Evolutionary conservation across 2,113 vertebrate species (phyloP), one percentile per base, ranked within the genome.

Genomic region (Mirza zaza): DNA sequence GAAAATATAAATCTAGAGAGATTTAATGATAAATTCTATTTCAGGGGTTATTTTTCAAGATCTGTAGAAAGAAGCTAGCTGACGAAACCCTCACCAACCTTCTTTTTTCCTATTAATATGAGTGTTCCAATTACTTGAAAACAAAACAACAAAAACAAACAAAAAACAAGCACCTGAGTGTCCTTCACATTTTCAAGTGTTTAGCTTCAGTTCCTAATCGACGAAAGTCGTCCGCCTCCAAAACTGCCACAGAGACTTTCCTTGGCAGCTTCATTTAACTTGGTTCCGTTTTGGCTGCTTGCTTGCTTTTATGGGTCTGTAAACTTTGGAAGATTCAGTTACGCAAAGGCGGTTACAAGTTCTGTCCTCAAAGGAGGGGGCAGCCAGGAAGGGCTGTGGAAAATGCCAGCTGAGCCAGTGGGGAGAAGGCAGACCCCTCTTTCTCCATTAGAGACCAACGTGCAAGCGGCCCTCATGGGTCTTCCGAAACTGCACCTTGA

Each of bases 291-390:
- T 85, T 7, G n/a, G 59, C 67, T 32, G 84, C 83, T 94, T 32
- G 84, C 83, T 94, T 76, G 67, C 65, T 80, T 95, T 85, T 21
- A 36, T 21, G 45, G 57, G 90, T 57, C 93, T 91, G 59, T 91
- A 82, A 88, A 94, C 87, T 70, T 84, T 68, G 59, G 87, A 88
- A 95, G 87, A 91, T 89, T 94, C 90, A 45, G 67, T 95, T 89
- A 89, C 85, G 93, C 96, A 97, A 93, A 88, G 59, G 89, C 93
- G 68, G 70, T 73, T 25, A 55, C 50, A 27, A 91, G 52, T 15
- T 55, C 57, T 32, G 29, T 55, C 93, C 36, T 88, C 90, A 59
- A 85, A 87, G 68, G 65, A 85, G 83, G 77, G 70, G 86, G 80
- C 86, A 65, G 65, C 59, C 92, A 84, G 90, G 76, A 87, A 32